These are phyloP conservation scores for Drosophila subsilvestris DNA, from an alignment of 2,888 invertebrate species.

Conservation along the genomic window DNA sequence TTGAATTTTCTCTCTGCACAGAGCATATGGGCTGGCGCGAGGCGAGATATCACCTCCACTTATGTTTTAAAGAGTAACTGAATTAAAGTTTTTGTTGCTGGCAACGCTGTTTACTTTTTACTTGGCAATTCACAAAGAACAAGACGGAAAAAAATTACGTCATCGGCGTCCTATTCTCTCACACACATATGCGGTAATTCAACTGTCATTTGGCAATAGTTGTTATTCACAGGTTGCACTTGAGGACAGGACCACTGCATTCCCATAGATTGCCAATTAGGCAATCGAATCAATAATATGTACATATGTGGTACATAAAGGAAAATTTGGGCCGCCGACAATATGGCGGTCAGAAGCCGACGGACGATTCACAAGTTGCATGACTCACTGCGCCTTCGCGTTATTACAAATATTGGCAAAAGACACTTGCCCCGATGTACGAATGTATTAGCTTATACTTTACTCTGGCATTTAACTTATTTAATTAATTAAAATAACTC, in stretches of 20 bases:
- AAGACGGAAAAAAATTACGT: conserved; percentile 65
- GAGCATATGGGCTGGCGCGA: conserved; percentile 9
- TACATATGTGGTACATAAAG: conserved; percentile 27
- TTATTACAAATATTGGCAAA: not conserved
- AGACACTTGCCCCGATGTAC: not conserved
- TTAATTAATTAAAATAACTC: not conserved
- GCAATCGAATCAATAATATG: conserved; percentile 33
- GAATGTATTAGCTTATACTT: not conserved
- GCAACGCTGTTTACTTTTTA: conserved; percentile 56
- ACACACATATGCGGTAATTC: conserved; percentile 31
- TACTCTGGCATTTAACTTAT: not conserved
- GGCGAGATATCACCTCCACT: conserved; percentile 46
- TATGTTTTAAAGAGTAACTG: conserved; percentile 54
- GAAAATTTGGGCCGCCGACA: conserved; percentile 30
- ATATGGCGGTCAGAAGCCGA: conserved; percentile 40
- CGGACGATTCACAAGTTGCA: conserved; percentile 26
- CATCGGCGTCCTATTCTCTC: conserved; percentile 75
- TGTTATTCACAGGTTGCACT: conserved; percentile 12
- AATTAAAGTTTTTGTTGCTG: conserved; percentile 48
- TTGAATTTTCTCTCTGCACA: conserved; percentile 48
- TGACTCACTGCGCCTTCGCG: conserved; percentile 65
- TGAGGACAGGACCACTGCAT: not conserved
- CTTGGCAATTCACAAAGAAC: conserved; percentile 42
- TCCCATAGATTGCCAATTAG: conserved; percentile 24
- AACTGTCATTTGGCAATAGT: conserved; percentile 34